Evolutionary conservation across 1,140 invertebrate genomes (phyloP).

Genomic region (Lineus longissimus): DNA sequence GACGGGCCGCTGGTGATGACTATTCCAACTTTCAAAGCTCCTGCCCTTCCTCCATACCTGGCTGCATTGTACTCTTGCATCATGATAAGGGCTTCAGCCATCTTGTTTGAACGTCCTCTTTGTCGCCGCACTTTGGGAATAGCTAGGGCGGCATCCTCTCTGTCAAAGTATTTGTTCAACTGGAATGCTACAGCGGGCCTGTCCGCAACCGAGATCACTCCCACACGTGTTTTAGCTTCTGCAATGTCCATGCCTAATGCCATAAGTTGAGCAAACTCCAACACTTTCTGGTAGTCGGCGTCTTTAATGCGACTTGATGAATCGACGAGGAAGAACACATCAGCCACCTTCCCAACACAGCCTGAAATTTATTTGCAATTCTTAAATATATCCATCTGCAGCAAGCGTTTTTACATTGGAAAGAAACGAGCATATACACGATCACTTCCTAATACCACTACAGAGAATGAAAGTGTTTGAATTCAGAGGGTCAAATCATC

Average conservation of each 20-base stretch:
- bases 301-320: slow-evolving; percentile 22
- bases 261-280: slow-evolving; percentile 29
- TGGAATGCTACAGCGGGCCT: slow-evolving; percentile 29
- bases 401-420: too few species aligned
- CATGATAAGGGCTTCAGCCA: slow-evolving; percentile 22
- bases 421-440: too few species aligned
- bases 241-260: slow-evolving; percentile 34
- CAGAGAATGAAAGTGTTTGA: too few species aligned
- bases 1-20: slow-evolving; percentile 39
- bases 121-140: slow-evolving; percentile 27
- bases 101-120: slow-evolving; percentile 36
- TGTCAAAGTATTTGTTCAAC: slow-evolving; percentile 30
- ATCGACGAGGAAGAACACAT: too few species aligned
- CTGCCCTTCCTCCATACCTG: slow-evolving; percentile 32
- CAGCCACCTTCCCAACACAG: too few species aligned
- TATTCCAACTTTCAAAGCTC: slow-evolving; percentile 23
- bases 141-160: slow-evolving; percentile 18
- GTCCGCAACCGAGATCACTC: slow-evolving; percentile 42
- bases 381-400: too few species aligned
- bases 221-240: slow-evolving; percentile 33
- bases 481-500: too few species aligned
- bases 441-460: too few species aligned
- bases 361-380: too few species aligned
- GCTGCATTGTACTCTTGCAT: slow-evolving; percentile 15
- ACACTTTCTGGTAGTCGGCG: too few species aligned